A percentile compares a stretch with the other conserved stretches of the same genome.
Evolutionary conservation across 1,140 invertebrate species (phyloP).

Genomic region (Philopotamus ludificatus): DNA sequence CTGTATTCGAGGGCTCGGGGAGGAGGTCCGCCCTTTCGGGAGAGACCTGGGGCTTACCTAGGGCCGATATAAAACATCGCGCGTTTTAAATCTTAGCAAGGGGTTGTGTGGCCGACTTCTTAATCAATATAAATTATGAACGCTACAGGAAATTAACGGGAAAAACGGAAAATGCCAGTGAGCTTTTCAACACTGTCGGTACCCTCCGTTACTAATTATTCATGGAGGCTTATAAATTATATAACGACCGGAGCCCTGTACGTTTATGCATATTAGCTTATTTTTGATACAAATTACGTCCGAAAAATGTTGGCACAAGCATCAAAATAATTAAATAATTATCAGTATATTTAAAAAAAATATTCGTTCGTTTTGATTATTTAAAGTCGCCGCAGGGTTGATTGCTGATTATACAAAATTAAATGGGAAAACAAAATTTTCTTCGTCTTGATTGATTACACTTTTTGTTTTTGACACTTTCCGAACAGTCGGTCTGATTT

Average conservation of each 20-base stretch:
- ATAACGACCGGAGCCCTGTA: not conserved
- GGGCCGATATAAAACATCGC: conserved; percentile 40
- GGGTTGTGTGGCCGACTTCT: conserved; percentile 42
- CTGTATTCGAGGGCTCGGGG: not conserved
- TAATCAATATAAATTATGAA: conserved; percentile 43
- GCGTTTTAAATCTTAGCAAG: conserved; percentile 42
- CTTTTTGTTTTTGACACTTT: conserved; percentile 28
- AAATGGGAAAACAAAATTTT: conserved; percentile 10
- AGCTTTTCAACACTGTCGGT: conserved; percentile 22
- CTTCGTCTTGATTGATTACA: conserved; percentile 22
- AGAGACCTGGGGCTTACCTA: conserved; percentile 25
- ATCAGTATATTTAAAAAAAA: no score
- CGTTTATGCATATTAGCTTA: not conserved
- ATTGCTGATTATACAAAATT: conserved; percentile 20
- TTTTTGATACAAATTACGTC: not conserved
- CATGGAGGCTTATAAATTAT: conserved; percentile 18
- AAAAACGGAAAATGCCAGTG: conserved; percentile 29
- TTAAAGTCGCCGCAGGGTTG: conserved; percentile 8
- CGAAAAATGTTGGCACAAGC: no score
- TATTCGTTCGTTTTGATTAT: not conserved
- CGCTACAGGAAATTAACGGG: conserved; percentile 39
- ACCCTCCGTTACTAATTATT: conserved; percentile 16
- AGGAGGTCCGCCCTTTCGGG: not conserved
- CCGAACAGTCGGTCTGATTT: conserved; percentile 16
- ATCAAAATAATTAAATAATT: no score